Evolutionary conservation across 1,140 invertebrate species (phyloP).

Genomic region (Belonocnema kinseyi): DNA sequence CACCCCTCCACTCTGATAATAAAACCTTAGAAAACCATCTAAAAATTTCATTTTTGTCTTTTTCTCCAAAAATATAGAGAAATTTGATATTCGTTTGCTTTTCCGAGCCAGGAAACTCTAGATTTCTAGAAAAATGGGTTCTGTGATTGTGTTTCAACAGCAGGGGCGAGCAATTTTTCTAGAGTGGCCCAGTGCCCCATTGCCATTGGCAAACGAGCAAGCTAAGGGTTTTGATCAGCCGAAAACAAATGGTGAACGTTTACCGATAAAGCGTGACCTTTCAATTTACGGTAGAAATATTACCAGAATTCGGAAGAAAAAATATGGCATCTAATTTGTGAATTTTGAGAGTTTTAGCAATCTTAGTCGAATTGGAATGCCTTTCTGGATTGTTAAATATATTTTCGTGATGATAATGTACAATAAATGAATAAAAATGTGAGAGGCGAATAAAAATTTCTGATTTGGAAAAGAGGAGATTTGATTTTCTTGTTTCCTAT

Average conservation of each 20-base stretch:
- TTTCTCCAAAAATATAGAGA: neutral
- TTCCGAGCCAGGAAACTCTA: no score
- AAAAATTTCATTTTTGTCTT: neutral
- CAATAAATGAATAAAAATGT: no score
- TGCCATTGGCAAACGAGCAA: neutral
- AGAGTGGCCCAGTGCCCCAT: neutral
- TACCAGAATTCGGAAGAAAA: neutral
- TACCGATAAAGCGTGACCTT: constrained; percentile 19
- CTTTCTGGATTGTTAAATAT: no score
- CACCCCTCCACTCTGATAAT: neutral
- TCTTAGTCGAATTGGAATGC: no score
- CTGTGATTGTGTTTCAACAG: constrained; percentile 5
- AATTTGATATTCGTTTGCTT: no score
- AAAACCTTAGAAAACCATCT: neutral
- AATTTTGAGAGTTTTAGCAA: no score
- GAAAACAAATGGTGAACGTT: neutral
- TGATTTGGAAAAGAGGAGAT: no score
- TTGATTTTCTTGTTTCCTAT: no score
- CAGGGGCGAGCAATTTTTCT: neutral
- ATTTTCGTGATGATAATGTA: no score
- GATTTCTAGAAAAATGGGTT: neutral
- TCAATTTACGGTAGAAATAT: neutral
- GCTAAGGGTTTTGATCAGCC: neutral
- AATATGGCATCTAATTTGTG: neutral
- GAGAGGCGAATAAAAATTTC: no score